phyloP scores from a whole-genome alignment of 2,888 invertebrate species.

The Ichneumoninae sp. region DNA sequence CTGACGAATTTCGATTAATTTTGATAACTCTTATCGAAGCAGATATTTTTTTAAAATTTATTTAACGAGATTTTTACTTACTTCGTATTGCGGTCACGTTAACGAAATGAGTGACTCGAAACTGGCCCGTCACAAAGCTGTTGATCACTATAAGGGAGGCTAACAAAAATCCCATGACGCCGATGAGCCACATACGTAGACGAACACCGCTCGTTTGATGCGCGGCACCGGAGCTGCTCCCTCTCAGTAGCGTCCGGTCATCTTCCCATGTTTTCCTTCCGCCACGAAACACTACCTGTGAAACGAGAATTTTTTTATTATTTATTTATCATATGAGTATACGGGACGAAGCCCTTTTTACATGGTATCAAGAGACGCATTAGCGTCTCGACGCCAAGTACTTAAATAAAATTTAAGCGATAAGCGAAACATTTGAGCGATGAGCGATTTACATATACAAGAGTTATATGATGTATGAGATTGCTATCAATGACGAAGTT shows the following conservation, averaged over 20 bases:
- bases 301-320: neutral
- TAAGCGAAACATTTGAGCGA: no score
- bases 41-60: neutral
- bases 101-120: constrained; percentile 69
- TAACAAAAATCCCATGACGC: constrained; percentile 75
- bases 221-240: constrained; percentile 53
- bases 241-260: constrained; percentile 53
- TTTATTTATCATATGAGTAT: no score
- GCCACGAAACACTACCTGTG: constrained; percentile 72
- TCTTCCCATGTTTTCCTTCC: constrained; percentile 66
- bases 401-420: no score
- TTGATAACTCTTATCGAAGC: neutral
- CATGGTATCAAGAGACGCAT: no score
- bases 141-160: constrained; percentile 78
- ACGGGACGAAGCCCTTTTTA: no score
- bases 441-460: no score
- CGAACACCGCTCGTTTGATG: constrained; percentile 72
- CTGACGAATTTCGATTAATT: neutral
- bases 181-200: constrained; percentile 78
- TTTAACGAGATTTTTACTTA: constrained; percentile 17
- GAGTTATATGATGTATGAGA: no score
- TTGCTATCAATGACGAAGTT: no score
- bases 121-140: constrained; percentile 77
- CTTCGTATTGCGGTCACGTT: constrained; percentile 67
- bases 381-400: no score